Evolutionary conservation across 2,113 vertebrate species (phyloP), one percentile per base, ranked within the genome.

Genomic region (Ophthalmolycus amberensis): DNA sequence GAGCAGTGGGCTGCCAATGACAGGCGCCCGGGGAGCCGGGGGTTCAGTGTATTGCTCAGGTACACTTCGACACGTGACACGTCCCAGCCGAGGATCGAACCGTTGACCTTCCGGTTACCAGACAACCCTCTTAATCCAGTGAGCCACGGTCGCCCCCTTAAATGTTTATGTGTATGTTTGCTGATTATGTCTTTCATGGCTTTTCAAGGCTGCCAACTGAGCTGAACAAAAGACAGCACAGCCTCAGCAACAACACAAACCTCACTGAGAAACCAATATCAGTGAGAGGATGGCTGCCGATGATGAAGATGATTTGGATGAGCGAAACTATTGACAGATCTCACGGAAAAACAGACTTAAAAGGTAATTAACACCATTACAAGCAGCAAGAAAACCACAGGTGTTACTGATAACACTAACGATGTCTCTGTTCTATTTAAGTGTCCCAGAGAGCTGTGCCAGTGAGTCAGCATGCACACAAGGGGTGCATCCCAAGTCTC

Each of bases 211-310:
- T 37, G 59, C 50, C 60, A 11, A 54, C 66, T 25, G 59, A 56
- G 37, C 59, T 63, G 27, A 79, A 85, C 59, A 75, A 75, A 79
- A 69, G 25, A 46, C 58, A 42, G 20, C 68, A 22, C 50, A 46
- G 75, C 62, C 8, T 66, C n/a, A 7, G 50, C 9, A 44, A 67
- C 48, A 76, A 44, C 32, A 52, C 50, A 77, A 58, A 44, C 48
- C 4, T 9, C n/a, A 9, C 1, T 25, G n/a, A 42, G 37, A 60
- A 27, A 27, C 29, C 16, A 29, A 29, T 66, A 16, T 38, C 9
- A 56, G 32, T 34, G 27, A 68, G 20, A 8, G n/a, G 50, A 40
- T 50, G 48, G 63, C n/a, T 32, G 34, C 25, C 22, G 27, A 68
- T 59, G 65, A 68, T 74, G 14, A 38, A 22, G 22, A 20, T 20